Conservation (phyloP, 2,797 vertebrate species). For the Xiphophorus birchmanni region DNA sequence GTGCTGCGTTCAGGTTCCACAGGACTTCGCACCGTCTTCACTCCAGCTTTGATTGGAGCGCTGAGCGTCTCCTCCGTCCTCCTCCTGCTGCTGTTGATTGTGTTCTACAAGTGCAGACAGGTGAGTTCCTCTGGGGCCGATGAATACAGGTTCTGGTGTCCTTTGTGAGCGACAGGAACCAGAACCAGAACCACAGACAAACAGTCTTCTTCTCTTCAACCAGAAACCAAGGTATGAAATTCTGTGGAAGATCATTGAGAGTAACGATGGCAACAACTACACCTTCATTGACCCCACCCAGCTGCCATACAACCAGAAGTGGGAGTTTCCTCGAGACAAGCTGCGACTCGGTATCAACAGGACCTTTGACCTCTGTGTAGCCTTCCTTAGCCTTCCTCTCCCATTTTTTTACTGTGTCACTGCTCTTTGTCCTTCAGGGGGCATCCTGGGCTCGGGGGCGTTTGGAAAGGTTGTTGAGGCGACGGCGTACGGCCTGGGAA, state of each 20-base stretch:
- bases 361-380: no score
- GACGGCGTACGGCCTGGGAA: constrained; percentile 89
- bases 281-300: constrained; percentile 92
- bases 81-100: constrained; percentile 81
- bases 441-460: constrained; percentile 91
- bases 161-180: not conserved
- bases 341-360: constrained; percentile 87
- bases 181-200: not conserved
- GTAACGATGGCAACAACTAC: constrained; percentile 89
- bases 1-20: not conserved
- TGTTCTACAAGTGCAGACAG: constrained; percentile 90
- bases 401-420: not conserved
- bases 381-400: not conserved
- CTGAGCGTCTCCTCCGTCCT: constrained; percentile 64
- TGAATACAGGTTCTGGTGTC: not conserved
- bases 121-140: constrained; percentile 57
- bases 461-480: constrained; percentile 97
- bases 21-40: constrained; percentile 56
- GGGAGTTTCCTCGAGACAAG: constrained; percentile 95
- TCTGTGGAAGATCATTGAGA: constrained; percentile 94
- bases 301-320: constrained; percentile 91
- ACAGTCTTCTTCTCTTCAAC: not conserved
- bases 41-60: constrained; percentile 67
- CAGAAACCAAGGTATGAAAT: constrained; percentile 94
- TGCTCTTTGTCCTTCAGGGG: constrained; percentile 77